Evolutionary conservation across 2,797 vertebrate genomes (phyloP), one percentile per base, ranked within the genome.

Genomic region (Xerus rutilus): DNA sequence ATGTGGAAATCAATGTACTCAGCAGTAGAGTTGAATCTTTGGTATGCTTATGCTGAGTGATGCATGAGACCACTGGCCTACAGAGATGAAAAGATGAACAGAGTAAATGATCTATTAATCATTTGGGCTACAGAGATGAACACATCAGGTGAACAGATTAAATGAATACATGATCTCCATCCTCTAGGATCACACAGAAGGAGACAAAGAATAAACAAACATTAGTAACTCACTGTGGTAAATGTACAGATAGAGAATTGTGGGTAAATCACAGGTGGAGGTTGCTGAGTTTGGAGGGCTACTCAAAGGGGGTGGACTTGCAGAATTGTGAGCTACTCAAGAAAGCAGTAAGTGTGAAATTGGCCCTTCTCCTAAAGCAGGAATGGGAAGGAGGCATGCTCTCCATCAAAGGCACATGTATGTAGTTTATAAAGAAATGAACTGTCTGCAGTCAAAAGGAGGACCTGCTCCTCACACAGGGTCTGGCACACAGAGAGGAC

Each of bases 191-290:
- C 70, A 86, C 78, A 67, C 47, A 87, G 70, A 54, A 91, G 12
- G 30, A 77, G 35, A 73, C 84, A 94, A 76, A 88, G 13, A 76
- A 82, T 72, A 83, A 82, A 47, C 43, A 74, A 77, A 54, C n/a
- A 83, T 5, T 45, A 89, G 2, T 74, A 59, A 69, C 54, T 76
- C 28, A 81, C 1, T 62, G 20, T 82, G 49, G 8, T 78, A 57
- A 82, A 20, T 62, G 43, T 30, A 23, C 35, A 30, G 20, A 67
- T 78, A 93, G 76, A 65, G 64, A 95, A 65, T 5, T 65, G 32
- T 43, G 47, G 35, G 12, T 86, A 47, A 69, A 90, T 4, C 49
- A 76, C 65, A 93, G 49, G 28, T 30, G 57, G 69, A 59, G 52
- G 30, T 77, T 13, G 69, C 78, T 86, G 57, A 64, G 30, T 91